Conservation (phyloP, 1,140 invertebrate genomes). For the Alviniconcha marisindica region DNA sequence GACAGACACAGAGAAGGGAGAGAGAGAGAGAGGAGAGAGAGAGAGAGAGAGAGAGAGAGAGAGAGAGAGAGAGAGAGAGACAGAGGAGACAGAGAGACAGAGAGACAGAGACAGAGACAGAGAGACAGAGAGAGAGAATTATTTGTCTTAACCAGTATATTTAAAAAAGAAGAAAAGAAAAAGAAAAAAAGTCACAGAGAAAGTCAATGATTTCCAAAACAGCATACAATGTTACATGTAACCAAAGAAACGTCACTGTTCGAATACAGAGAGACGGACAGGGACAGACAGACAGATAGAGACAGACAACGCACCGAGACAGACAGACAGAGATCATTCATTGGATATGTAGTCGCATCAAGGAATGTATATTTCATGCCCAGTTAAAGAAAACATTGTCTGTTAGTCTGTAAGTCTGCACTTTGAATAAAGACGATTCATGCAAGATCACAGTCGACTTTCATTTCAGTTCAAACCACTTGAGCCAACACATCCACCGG, state of each 20-base stretch:
- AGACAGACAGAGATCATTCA: too few relatives aligned
- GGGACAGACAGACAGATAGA: constrained; percentile 22
- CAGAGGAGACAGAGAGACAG: background rate
- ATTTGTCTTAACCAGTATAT: too few relatives aligned
- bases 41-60: background rate
- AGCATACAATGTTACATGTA: too few relatives aligned
- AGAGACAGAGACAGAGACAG: constrained; percentile 16
- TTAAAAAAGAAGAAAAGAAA: constrained; percentile 80
- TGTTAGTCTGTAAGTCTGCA: too few relatives aligned
- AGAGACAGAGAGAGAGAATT: constrained; percentile 24
- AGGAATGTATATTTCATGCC: too few relatives aligned
- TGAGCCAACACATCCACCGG: too few relatives aligned
- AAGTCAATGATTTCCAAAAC: constrained; percentile 83
- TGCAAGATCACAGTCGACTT: too few relatives aligned
- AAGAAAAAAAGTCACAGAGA: background rate
- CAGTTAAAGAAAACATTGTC: background rate
- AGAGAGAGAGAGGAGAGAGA: background rate
- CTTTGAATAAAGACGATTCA: too few relatives aligned
- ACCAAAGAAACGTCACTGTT: constrained; percentile 87
- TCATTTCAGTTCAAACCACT: too few relatives aligned
- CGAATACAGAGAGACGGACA: constrained; percentile 82
- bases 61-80: constrained; percentile 10
- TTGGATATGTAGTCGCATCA: too few relatives aligned
- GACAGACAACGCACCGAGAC: background rate
- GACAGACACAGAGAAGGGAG: constrained; percentile 39